Evolutionary conservation across 2,797 vertebrate species (phyloP).

Genomic region (Labeo calbasu): DNA sequence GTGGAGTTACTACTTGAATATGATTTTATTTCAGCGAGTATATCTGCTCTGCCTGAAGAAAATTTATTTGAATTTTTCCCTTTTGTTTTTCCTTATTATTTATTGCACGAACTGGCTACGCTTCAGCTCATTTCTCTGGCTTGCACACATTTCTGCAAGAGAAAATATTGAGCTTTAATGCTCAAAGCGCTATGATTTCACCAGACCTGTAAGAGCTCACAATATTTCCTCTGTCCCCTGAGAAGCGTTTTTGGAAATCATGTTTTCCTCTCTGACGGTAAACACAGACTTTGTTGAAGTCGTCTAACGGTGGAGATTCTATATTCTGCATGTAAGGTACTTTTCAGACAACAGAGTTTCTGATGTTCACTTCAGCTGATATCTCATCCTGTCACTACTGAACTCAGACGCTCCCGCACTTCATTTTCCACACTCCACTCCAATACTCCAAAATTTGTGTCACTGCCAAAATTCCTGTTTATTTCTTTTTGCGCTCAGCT

Average conservation of each 20-base stretch:
- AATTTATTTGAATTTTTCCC: not conserved
- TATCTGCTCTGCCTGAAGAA: not conserved
- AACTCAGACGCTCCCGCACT: not conserved
- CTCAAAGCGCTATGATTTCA: not conserved
- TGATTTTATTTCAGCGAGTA: not conserved
- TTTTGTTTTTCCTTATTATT: conserved; percentile 15
- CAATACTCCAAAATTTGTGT: not conserved
- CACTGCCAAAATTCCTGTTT: not conserved
- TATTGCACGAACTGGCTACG: not conserved
- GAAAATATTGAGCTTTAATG: conserved; percentile 9
- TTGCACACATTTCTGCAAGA: not conserved
- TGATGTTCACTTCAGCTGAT: not conserved
- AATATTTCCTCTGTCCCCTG: not conserved
- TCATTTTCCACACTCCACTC: not conserved
- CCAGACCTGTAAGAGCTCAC: not conserved
- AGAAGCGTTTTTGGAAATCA: not conserved
- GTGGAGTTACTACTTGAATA: not conserved
- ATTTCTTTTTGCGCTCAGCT: conserved; percentile 11
- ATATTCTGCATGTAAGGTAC: not conserved
- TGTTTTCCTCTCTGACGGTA: not conserved
- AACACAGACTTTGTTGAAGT: conserved; percentile 1
- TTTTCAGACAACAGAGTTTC: not conserved
- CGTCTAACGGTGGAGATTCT: not conserved
- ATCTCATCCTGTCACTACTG: not conserved
- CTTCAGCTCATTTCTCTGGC: not conserved